These are phyloP conservation scores for Xiphophorus birchmanni DNA, from an alignment of 2,797 vertebrate genomes.

Conservation along the genomic window DNA sequence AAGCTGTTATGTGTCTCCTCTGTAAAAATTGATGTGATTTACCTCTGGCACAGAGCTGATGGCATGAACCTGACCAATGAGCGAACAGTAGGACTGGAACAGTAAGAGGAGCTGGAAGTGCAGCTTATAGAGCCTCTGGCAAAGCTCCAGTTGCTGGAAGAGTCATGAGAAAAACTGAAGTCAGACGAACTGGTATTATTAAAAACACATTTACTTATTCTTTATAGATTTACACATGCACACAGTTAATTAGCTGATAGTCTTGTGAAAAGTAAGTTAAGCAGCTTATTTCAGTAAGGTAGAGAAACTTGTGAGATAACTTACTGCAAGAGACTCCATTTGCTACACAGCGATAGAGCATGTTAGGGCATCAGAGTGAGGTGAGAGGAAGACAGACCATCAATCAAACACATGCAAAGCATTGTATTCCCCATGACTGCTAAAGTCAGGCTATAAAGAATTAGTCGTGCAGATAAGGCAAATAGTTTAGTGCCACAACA, in stretches of 20 bases:
- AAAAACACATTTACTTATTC: background rate
- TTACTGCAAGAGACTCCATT: slow-evolving; percentile 99
- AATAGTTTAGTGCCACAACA: slow-evolving; percentile 33
- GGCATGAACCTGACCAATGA: slow-evolving; percentile 96
- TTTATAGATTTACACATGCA: slow-evolving; percentile 24
- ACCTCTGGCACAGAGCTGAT: slow-evolving; percentile 97
- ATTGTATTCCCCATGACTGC: slow-evolving; percentile 28
- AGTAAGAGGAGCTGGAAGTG: slow-evolving; percentile 98
- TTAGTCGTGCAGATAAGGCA: slow-evolving; percentile 51
- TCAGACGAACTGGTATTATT: slow-evolving; percentile 1
- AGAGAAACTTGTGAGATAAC: slow-evolving; percentile 80
- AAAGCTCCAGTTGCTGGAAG: slow-evolving; percentile 95
- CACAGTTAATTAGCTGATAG: slow-evolving; percentile 11
- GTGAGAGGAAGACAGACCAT: slow-evolving; percentile 88
- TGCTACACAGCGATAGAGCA: slow-evolving; percentile 98
- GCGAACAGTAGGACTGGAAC: slow-evolving; percentile 98
- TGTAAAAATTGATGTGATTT: slow-evolving; percentile 41
- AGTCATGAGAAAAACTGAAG: slow-evolving; percentile 46
- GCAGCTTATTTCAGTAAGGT: slow-evolving; percentile 48
- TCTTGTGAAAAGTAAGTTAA: slow-evolving; percentile 25
- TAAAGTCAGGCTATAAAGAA: slow-evolving; percentile 41
- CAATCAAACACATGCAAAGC: slow-evolving; percentile 89
- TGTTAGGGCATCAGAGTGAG: slow-evolving; percentile 91
- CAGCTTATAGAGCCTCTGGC: slow-evolving; percentile 97
- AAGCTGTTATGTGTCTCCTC: background rate